phyloP scores from a whole-genome alignment of 2,888 invertebrate genomes.

The Callosobruchus maculatus region DNA sequence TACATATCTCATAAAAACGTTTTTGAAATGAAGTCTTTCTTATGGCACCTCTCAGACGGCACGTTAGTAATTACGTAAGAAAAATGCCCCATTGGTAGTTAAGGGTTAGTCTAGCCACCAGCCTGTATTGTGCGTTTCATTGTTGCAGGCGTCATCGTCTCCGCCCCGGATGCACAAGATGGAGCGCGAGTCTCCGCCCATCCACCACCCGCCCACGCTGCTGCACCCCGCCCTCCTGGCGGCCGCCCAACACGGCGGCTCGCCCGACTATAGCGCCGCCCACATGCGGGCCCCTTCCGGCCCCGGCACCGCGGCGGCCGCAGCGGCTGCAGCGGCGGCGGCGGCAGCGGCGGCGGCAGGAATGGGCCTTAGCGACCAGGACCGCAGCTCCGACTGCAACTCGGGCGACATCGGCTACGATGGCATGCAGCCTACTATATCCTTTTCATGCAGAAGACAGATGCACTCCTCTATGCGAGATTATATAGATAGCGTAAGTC shows the following conservation, averaged over 20 bases:
- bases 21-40: too few relatives aligned
- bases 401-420: slow-evolving; percentile 88
- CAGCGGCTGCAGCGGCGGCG: too few relatives aligned
- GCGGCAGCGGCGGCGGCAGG: slow-evolving; percentile 18
- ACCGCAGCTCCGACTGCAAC: slow-evolving; percentile 87
- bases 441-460: slow-evolving; percentile 66
- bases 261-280: slow-evolving; percentile 70
- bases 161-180: slow-evolving; percentile 67
- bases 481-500: too few relatives aligned
- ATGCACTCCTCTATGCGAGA: too few relatives aligned
- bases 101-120: too few relatives aligned
- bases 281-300: slow-evolving; percentile 58
- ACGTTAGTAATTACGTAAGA: too few relatives aligned
- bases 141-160: slow-evolving; percentile 49
- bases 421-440: slow-evolving; percentile 93
- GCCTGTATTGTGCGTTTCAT: too few relatives aligned
- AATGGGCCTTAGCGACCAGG: slow-evolving; percentile 74
- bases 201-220: slow-evolving; percentile 80
- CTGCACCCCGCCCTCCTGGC: slow-evolving; percentile 82
- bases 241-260: slow-evolving; percentile 76
- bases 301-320: not conserved
- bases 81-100: too few relatives aligned
- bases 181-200: slow-evolving; percentile 78
- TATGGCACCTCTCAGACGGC: too few relatives aligned
- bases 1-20: too few relatives aligned